Base-by-base conservation (phyloP, 2,888 invertebrate genomes). In the Lasioglossum calceatum region DNA sequence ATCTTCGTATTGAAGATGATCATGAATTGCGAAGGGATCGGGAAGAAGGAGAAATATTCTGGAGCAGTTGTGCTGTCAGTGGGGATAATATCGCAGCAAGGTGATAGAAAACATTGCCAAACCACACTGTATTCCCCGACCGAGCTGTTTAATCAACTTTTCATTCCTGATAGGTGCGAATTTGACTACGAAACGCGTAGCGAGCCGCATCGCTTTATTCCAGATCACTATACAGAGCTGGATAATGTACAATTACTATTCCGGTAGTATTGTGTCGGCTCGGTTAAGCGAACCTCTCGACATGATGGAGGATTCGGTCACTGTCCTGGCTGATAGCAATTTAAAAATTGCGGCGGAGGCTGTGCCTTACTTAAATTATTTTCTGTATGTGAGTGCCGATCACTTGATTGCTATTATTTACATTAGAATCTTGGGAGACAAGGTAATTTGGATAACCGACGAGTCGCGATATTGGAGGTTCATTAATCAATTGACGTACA, bases 251-350 rank as follows among this genome's bases (percentile, higher is more conserved):
- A 94, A 94, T 86, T 95, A 94, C 81, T 95, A 95, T 77, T 93
- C 94, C 2, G 94, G 92, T 7, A 93, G 93, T 77, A 91, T 95
- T 7, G 94, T 95, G 8, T 94, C 94, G 1, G 92, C 92, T 12
- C 92, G 94, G 64, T 87, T 95, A 14, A 93, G 92, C 80, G 90
- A 93, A 70, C 94, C 94, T 2, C 89, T 94, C 5, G 92, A 92
- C 4, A 94, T 93, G 90, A 94, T 94, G 88, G 94, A 94, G 74
- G 94, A 95, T 87, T 94, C 94, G 0, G 88, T 94, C 2, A 91
- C 90, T 5, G 90, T 93, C 27, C 90, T 95, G 7, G 89, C 92
- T 0, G 89, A 91, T 32, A 91, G 92, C 50, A 87, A 92, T 44
- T 67, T 94, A 16, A 90, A 87, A 78, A 85, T 94, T 2, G 92